Base-by-base conservation (phyloP, 2,113 vertebrate species). In the Cathartes aura region DNA sequence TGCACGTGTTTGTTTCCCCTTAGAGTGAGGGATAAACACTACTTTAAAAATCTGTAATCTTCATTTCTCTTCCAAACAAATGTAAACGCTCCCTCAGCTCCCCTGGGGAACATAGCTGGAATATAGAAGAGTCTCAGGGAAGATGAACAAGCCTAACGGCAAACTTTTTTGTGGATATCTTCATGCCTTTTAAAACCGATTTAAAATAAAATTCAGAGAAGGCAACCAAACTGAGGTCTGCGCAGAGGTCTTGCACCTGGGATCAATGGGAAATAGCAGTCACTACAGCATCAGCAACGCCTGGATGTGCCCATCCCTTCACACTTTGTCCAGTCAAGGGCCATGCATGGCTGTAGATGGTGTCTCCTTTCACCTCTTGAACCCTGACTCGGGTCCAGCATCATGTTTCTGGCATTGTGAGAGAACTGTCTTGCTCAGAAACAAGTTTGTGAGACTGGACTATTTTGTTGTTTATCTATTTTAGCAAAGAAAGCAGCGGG, bases 11-110 rank as follows among this genome's bases (percentile, higher is more conserved):
- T 79, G 62, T 91, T 93, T 97, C 91, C 43, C 91, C 59, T 89
- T 82, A 55, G 43, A 95, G 82, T 78, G 43, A 87, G 67, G 74
- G 59, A 92, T 73, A 92, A 92, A 90, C 58, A 89, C 24, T 74
- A 12, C 80, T 94, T 87, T 85, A 85, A 95, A 96, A 94, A 96
- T 40, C 92, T 95, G 93, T 81, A 94, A 87, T 94, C 71, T 87
- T 82, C 5, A 82, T 97, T 93, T 89, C 42, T 96, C 73, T 89
- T 96, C 93, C 75, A 96, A 91, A 76, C 58, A 86, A 96, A 85
- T 47, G 58, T 73, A 91, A 92, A 89, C 0, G 4, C n/a, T 91
- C 26, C 13, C 8, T 79, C 67, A 72, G 40, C 32, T 87, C 7
- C 72, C 38, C 26, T 40, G 43, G 48, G 42, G 74, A 94, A 17